These are phyloP conservation scores for Drosophila mulleri DNA, from an alignment of 2,888 invertebrate species.

Conservation along the genomic window DNA sequence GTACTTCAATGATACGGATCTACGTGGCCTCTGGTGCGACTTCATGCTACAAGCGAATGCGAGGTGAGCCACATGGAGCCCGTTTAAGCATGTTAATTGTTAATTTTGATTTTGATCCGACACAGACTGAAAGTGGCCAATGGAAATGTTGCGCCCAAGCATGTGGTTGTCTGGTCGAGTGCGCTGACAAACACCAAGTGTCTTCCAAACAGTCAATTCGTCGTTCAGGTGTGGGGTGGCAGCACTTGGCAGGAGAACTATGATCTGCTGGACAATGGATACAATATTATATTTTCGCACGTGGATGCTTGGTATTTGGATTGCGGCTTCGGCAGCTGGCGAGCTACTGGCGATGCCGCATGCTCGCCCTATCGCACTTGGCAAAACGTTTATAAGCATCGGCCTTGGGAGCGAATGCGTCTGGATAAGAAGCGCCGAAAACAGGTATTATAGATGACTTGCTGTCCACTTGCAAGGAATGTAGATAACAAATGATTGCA, in stretches of 20 bases:
- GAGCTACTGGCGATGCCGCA: constrained; percentile 91
- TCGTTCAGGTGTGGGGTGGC: constrained; percentile 93
- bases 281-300: constrained; percentile 92
- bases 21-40: constrained; percentile 92
- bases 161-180: constrained; percentile 91
- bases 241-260: constrained; percentile 93
- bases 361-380: constrained; percentile 95
- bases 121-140: constrained; percentile 84
- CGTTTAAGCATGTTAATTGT: too few relatives aligned
- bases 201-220: constrained; percentile 87
- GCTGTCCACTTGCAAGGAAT: background rate
- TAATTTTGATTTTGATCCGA: background rate
- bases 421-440: constrained; percentile 82
- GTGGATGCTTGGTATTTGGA: constrained; percentile 96
- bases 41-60: constrained; percentile 89
- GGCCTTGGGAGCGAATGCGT: constrained; percentile 89
- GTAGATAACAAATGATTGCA: background rate
- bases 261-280: constrained; percentile 91
- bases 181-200: constrained; percentile 91
- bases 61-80: constrained; percentile 71
- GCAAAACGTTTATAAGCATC: constrained; percentile 94
- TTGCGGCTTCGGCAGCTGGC: constrained; percentile 94
- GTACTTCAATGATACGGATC: constrained; percentile 90
- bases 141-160: constrained; percentile 81
- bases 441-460: constrained; percentile 70